These are phyloP conservation scores for Pardalotus punctatus DNA, from an alignment of 2,113 vertebrate species.

Conservation along the genomic window DNA sequence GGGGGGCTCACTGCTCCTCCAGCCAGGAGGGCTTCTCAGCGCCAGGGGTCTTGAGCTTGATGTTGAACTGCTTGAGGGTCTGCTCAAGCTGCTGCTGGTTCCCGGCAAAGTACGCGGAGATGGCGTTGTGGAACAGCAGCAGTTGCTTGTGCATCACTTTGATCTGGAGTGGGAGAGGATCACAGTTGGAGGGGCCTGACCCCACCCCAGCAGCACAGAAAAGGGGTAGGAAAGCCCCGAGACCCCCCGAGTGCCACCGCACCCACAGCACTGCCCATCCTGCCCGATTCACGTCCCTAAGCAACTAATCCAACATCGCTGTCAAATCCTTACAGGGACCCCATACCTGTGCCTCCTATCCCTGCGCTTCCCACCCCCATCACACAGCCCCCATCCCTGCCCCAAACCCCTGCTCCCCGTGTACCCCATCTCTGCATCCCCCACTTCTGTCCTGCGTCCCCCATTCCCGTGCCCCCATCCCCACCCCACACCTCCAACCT, in stretches of 20 bases:
- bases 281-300: not conserved
- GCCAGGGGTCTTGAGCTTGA: slow-evolving; percentile 89
- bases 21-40: slow-evolving; percentile 97
- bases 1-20: slow-evolving; percentile 87
- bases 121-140: slow-evolving; percentile 96
- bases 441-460: not conserved
- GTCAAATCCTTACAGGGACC: not conserved
- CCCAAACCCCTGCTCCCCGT: fast-evolving
- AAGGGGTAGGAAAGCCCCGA: not conserved
- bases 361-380: not conserved
- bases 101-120: slow-evolving; percentile 96
- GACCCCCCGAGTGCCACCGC: fast-evolving
- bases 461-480: no score
- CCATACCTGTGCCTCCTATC: not conserved
- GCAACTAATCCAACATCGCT: not conserved
- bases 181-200: no score
- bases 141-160: slow-evolving; percentile 99
- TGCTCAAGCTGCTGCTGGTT: slow-evolving; percentile 97
- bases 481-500: not conserved
- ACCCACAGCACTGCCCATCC: no score
- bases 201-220: not conserved
- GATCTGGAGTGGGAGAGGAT: slow-evolving; percentile 71
- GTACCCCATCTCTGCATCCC: not conserved
- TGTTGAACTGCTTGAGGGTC: slow-evolving; percentile 96
- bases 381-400: no score